These are phyloP conservation scores for Sitobion miscanthi DNA, from an alignment of 1,140 invertebrate species.

Conservation along the genomic window DNA sequence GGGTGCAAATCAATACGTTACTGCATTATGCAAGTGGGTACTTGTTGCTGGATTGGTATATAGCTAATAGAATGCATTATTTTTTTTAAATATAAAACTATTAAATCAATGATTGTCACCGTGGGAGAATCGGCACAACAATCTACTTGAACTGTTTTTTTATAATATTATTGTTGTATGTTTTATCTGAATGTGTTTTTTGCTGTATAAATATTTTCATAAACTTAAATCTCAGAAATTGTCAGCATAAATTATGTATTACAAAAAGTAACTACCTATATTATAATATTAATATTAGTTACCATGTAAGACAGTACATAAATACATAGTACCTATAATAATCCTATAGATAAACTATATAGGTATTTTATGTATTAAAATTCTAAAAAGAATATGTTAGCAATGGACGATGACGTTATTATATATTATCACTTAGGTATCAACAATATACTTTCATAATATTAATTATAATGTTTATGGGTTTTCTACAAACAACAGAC, in stretches of 20 bases:
- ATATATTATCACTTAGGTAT: no score
- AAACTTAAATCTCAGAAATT: neutral
- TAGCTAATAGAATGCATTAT: conserved; percentile 25
- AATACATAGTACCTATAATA: neutral
- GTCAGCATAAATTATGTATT: neutral
- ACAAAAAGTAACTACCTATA: neutral
- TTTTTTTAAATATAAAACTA: conserved; percentile 38
- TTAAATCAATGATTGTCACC: conserved; percentile 11
- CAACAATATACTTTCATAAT: no score
- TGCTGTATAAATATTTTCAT: conserved; percentile 37
- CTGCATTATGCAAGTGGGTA: conserved; percentile 20
- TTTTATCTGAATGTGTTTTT: neutral
- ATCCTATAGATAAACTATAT: neutral
- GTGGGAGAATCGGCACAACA: conserved; percentile 1
- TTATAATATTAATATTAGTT: neutral
- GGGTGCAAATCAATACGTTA: conserved; percentile 45
- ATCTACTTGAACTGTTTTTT: conserved; percentile 26
- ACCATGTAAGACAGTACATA: neutral
- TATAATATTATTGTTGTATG: neutral
- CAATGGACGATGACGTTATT: no score
- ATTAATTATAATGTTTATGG: no score
- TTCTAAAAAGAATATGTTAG: neutral
- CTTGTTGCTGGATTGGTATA: conserved; percentile 11
- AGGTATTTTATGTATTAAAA: neutral
- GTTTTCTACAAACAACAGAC: no score